Evolutionary conservation across 1,140 invertebrate genomes (phyloP), one percentile per base, ranked within the genome.

Genomic region (Potamilus streckersoni): DNA sequence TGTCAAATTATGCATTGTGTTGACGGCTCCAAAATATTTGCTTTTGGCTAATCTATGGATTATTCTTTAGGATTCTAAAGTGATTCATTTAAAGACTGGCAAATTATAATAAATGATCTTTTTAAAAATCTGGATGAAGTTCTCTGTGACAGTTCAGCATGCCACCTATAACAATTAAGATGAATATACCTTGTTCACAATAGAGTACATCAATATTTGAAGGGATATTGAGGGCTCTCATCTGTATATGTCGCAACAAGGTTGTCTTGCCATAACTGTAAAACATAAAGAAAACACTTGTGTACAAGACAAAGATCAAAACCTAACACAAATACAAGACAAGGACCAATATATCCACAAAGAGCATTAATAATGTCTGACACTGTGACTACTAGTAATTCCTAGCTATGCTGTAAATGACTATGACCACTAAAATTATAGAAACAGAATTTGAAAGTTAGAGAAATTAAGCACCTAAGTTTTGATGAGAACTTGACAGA

Each of bases 221-320:
- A 3, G 98, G 98, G 86, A 99, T 97, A 71, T 94, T 94, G 81
- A 99, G 95, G 11, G 94, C 94, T 85, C 96, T 91, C 70, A 94
- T 94, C 13, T 95, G 95, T 83, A 99, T 94, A 86, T 99, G 98
- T 71, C 97, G 93, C 20, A 99, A 90, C 19, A 99, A 88, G 0
- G 98, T 99, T n/a, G 98, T 99, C 92, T 99, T 99, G 17, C 98
- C 98, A 92, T 99, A 97, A 5, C 94, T 95, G 73, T 73, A 89
- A 88, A 84, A 83, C 71, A 83, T 73, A 71, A 66, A 38, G 27
- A 58, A 16, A 76, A 16, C n/a, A 63, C 17, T 31, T 38, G 3
- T n/a, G 64, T 20, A 56, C n/a, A 23, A 31, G 62, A 63, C 14
- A 63, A 14, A 63, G 62, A 23, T 1, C 20, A 17, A 23, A 31